These are phyloP conservation scores for Incurvaria masculella DNA, from an alignment of 2,888 invertebrate genomes.

Conservation along the genomic window DNA sequence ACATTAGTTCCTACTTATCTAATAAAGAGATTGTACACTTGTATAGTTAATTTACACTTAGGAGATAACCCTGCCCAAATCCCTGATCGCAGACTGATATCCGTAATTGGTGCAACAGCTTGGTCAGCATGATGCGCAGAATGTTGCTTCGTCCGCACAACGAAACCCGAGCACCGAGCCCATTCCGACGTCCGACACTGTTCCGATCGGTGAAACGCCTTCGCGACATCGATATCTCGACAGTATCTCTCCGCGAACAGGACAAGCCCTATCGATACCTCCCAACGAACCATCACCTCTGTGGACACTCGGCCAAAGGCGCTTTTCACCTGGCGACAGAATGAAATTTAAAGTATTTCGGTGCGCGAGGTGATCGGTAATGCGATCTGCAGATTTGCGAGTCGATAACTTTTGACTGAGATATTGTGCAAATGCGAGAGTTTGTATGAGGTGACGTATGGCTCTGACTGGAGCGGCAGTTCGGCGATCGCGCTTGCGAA, in stretches of 20 bases:
- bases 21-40: no score
- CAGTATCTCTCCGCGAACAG: background rate
- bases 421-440: background rate
- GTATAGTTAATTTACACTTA: no score
- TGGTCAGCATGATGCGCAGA: background rate
- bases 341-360: background rate
- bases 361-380: background rate
- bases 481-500: no score
- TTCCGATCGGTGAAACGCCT: background rate
- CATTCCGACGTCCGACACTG: background rate
- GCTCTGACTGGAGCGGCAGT: no score
- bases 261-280: background rate
- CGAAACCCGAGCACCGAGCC: background rate
- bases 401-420: background rate
- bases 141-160: background rate
- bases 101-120: no score
- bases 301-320: background rate
- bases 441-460: background rate
- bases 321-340: background rate
- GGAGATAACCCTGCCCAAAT: no score
- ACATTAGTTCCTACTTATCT: no score
- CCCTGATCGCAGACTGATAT: no score
- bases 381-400: background rate
- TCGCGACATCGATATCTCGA: background rate
- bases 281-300: background rate